Percentiles rank a stretch among this genome's conserved stretches.
Conservation (phyloP, 2,888 invertebrate species). For the Marronus borbonicus region DNA sequence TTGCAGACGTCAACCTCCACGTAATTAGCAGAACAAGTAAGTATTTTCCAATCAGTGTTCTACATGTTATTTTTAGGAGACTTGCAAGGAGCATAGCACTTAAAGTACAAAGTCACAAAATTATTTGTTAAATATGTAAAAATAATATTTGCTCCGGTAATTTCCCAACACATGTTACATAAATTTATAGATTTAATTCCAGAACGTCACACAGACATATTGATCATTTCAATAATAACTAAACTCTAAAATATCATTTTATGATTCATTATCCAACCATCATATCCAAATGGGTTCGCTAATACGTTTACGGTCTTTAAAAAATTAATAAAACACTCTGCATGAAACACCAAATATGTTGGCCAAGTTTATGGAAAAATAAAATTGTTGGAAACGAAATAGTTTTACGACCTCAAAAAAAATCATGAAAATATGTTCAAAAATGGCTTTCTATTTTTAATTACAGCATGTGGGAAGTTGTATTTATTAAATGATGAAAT, state of each 20-base stretch:
- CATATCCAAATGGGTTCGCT: slow-evolving; percentile 38
- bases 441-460: no score
- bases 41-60: no score
- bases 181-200: slow-evolving; percentile 12
- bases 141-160: background rate
- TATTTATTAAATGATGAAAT: no score
- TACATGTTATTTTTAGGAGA: no score
- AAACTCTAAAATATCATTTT: slow-evolving; percentile 52
- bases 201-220: slow-evolving; percentile 16
- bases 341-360: background rate
- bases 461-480: no score
- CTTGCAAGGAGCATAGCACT: background rate
- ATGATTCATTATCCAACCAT: slow-evolving; percentile 42
- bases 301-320: slow-evolving; percentile 38
- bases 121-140: background rate
- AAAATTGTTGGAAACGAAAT: no score
- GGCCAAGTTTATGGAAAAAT: background rate
- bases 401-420: no score
- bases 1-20: no score
- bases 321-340: slow-evolving; percentile 1
- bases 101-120: background rate
- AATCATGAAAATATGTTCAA: no score
- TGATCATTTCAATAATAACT: slow-evolving; percentile 40
- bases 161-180: background rate
- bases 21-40: no score